These are phyloP conservation scores for Amia ocellicauda DNA, from an alignment of 2,113 vertebrate species.

Conservation along the genomic window DNA sequence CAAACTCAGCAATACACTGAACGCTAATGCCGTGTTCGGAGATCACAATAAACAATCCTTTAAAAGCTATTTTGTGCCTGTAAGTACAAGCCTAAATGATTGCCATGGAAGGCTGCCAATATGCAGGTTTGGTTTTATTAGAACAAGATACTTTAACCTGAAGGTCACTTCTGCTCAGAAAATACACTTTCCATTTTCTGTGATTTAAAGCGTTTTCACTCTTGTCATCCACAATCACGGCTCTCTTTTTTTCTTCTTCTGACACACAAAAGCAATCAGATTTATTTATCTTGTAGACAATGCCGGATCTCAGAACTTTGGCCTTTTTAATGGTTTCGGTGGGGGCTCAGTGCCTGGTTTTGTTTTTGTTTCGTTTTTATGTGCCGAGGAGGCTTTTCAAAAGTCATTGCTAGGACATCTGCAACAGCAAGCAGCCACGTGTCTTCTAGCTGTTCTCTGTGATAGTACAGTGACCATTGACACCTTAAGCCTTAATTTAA, in stretches of 20 bases:
- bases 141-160: slow-evolving; percentile 11
- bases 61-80: slow-evolving; percentile 9
- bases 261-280: background rate
- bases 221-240: background rate
- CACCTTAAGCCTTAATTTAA: too few species aligned
- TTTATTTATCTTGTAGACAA: background rate
- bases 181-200: slow-evolving; percentile 7
- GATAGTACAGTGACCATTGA: too few species aligned
- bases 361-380: background rate
- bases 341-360: background rate
- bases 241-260: background rate
- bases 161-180: slow-evolving; percentile 14
- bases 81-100: background rate
- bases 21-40: background rate
- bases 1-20: slow-evolving; percentile 2
- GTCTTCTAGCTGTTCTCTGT: background rate
- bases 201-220: slow-evolving; percentile 2
- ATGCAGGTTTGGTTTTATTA: slow-evolving; percentile 13
- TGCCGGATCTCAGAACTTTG: background rate
- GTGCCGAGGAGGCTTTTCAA: background rate
- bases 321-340: slow-evolving; percentile 4
- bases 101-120: background rate
- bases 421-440: background rate
- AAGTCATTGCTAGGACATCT: background rate
- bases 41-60: slow-evolving; percentile 8